Evolutionary conservation across 2,888 invertebrate species (phyloP).

Genomic region (Brachycybe producta): DNA sequence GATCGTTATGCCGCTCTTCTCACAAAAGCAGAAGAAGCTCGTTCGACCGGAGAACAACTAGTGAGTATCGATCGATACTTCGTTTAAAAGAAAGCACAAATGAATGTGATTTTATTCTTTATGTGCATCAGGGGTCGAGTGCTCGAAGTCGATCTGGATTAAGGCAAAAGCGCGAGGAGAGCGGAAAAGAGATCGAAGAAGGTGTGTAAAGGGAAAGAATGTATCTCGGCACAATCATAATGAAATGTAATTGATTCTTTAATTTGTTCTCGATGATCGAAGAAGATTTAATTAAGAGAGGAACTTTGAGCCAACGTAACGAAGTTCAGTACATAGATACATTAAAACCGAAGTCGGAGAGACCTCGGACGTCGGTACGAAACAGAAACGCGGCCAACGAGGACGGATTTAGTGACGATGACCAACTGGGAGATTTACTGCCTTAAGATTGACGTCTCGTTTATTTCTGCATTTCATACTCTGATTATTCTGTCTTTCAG

Average conservation of each 20-base stretch:
- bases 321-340: no score
- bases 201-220: no score
- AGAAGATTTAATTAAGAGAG: no score
- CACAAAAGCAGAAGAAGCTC: constrained; percentile 50
- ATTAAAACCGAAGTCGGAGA: no score
- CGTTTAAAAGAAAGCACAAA: constrained; percentile 7
- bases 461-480: no score
- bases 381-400: background rate
- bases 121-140: background rate
- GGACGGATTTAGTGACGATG: constrained; percentile 12
- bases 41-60: constrained; percentile 31
- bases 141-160: background rate
- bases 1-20: constrained; percentile 71
- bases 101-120: no score
- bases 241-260: no score
- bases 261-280: no score
- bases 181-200: background rate
- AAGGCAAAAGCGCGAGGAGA: background rate
- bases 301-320: no score
- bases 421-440: constrained; percentile 13
- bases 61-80: no score
- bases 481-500: no score
- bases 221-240: no score
- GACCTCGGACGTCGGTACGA: constrained; percentile 8
- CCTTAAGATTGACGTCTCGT: background rate